Percentiles rank a stretch among this genome's conserved stretches.
phyloP scores from a whole-genome alignment of 2,797 vertebrate genomes.

The Takifugu rubripes region DNA sequence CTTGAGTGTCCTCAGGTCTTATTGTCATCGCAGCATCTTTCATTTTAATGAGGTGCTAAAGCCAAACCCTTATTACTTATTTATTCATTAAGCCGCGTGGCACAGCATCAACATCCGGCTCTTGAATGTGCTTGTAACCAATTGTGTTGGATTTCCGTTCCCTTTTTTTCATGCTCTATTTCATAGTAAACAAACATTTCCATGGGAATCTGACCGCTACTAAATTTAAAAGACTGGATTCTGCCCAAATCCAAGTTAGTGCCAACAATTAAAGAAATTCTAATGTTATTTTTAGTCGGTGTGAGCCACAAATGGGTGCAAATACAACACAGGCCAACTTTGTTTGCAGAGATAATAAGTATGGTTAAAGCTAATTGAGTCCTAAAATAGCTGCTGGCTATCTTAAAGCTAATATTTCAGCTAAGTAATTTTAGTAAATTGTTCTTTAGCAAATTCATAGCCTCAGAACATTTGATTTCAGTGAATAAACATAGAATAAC shows the following conservation, averaged over 20 bases:
- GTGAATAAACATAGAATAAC: slow-evolving; percentile 26
- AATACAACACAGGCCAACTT: no score
- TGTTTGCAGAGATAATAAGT: background rate
- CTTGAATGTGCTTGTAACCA: slow-evolving; percentile 52
- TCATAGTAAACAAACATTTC: slow-evolving; percentile 27
- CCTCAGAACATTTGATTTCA: slow-evolving; percentile 58
- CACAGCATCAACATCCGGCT: slow-evolving; percentile 55
- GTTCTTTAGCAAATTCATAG: slow-evolving; percentile 38
- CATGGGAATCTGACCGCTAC: slow-evolving; percentile 5
- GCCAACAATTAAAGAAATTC: no score
- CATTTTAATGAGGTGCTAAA: slow-evolving; percentile 80
- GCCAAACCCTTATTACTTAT: slow-evolving; percentile 73
- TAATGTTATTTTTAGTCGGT: no score
- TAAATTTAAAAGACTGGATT: no score
- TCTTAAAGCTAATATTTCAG: slow-evolving; percentile 29
- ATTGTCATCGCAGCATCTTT: slow-evolving; percentile 65
- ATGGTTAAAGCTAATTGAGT: slow-evolving; percentile 43
- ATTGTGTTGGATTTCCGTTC: slow-evolving; percentile 34
- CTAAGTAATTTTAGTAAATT: background rate
- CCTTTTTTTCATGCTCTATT: slow-evolving; percentile 6
- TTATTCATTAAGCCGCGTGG: slow-evolving; percentile 70
- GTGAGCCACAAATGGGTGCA: no score
- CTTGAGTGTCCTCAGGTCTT: slow-evolving; percentile 68
- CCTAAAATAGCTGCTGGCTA: slow-evolving; percentile 14
- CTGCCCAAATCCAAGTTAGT: no score